Percentiles rank a stretch among this genome's conserved stretches.
Evolutionary conservation across 2,888 invertebrate species (phyloP).

Genomic region (Aelia acuminata): DNA sequence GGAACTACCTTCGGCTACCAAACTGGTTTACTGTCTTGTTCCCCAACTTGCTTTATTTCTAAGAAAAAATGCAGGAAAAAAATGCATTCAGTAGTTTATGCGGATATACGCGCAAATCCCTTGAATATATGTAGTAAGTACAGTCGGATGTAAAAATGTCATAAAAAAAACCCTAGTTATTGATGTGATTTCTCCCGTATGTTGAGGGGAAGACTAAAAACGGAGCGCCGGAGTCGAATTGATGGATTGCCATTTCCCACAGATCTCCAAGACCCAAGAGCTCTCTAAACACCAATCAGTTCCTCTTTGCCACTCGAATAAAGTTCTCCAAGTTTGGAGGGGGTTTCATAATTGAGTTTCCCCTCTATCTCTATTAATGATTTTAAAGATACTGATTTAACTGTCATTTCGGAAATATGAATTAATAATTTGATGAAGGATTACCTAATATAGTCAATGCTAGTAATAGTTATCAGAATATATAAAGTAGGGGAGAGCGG

Average conservation of each 20-base stretch:
- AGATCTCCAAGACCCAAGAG: background rate
- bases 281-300: slow-evolving; percentile 22
- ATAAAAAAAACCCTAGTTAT: background rate
- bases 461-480: too few species aligned
- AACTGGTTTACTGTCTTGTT: too few species aligned
- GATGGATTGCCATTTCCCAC: slow-evolving; percentile 30
- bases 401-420: background rate
- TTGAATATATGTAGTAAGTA: too few species aligned
- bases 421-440: too few species aligned
- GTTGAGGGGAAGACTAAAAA: background rate
- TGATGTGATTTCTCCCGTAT: background rate
- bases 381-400: background rate
- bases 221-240: background rate
- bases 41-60: too few species aligned
- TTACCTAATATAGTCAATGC: too few species aligned
- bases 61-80: too few species aligned
- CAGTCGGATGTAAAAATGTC: background rate
- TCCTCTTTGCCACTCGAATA: background rate
- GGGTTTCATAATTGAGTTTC: slow-evolving; percentile 6
- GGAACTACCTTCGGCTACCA: too few species aligned
- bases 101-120: too few species aligned
- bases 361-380: background rate
- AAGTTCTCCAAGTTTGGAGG: slow-evolving; percentile 4
- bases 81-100: too few species aligned
- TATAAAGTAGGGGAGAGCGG: too few species aligned